phyloP scores from a whole-genome alignment of 2,113 vertebrate genomes.

The Sprattus sprattus region DNA sequence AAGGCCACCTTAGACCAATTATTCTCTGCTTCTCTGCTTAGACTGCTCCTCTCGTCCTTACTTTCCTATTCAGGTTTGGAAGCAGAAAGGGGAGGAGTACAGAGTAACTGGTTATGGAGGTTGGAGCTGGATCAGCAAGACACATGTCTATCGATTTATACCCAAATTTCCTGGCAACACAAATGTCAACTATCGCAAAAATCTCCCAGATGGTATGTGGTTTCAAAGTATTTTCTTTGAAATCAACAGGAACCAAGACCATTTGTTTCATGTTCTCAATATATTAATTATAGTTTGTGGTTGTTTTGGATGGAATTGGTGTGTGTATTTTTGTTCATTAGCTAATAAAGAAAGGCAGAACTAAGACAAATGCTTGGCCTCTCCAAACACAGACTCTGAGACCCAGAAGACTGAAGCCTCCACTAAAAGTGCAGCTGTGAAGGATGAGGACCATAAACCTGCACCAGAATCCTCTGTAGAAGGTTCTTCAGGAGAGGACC shows the following conservation, averaged over 20 bases:
- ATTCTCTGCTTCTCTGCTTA: not conserved
- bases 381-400: slow-evolving; percentile 66
- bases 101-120: slow-evolving; percentile 97
- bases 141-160: slow-evolving; percentile 87
- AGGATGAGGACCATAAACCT: slow-evolving; percentile 8
- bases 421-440: slow-evolving; percentile 9
- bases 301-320: not conserved
- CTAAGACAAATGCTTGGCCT: slow-evolving; percentile 69
- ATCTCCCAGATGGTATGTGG: slow-evolving; percentile 65
- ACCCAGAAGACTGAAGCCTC: slow-evolving; percentile 25
- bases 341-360: slow-evolving; percentile 35
- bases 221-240: not conserved
- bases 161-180: slow-evolving; percentile 94
- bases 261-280: not conserved
- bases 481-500: slow-evolving; percentile 12
- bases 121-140: slow-evolving; percentile 98
- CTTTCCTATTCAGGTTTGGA: slow-evolving; percentile 84
- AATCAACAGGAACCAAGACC: not conserved
- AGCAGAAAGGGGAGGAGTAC: slow-evolving; percentile 98
- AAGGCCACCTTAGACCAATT: not conserved
- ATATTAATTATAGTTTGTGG: not conserved
- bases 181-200: slow-evolving; percentile 88
- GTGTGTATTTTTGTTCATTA: not conserved
- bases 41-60: slow-evolving; percentile 7
- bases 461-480: slow-evolving; percentile 27